These are phyloP conservation scores for Hyperoplus immaculatus DNA, from an alignment of 2,797 vertebrate species.

Conservation along the genomic window DNA sequence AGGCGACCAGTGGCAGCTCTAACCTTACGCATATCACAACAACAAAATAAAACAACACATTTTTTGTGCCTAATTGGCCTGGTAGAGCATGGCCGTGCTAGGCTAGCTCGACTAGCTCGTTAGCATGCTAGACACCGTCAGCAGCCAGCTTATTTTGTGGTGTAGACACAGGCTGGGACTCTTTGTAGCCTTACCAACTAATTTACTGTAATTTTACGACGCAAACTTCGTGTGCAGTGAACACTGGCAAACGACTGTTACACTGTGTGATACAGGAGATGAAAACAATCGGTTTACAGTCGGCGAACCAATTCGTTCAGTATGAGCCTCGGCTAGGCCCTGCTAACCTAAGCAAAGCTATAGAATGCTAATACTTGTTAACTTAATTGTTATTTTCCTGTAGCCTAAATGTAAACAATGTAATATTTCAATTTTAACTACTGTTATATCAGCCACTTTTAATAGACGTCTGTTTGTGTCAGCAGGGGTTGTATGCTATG, in stretches of 20 bases:
- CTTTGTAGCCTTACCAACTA: neutral
- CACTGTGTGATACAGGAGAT: accelerated
- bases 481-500: neutral
- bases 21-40: slow-evolving; percentile 31
- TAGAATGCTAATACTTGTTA: slow-evolving; percentile 35
- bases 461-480: neutral
- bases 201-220: accelerated
- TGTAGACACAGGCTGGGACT: slow-evolving; percentile 2
- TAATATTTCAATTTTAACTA: neutral
- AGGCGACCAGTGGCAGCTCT: slow-evolving; percentile 57
- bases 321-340: slow-evolving; percentile 58
- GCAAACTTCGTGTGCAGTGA: accelerated
- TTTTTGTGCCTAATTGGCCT: slow-evolving; percentile 62
- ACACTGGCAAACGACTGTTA: accelerated
- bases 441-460: accelerated
- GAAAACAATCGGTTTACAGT: neutral
- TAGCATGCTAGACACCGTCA: slow-evolving; percentile 64
- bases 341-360: slow-evolving; percentile 52
- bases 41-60: slow-evolving; percentile 30
- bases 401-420: slow-evolving; percentile 35
- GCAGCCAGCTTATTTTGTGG: slow-evolving; percentile 49
- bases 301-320: neutral
- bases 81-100: slow-evolving; percentile 82
- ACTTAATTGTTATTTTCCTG: neutral
- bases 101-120: slow-evolving; percentile 67